Percentiles rank a stretch among this genome's conserved stretches.
These are phyloP conservation scores for Labrus mixtus DNA, from an alignment of 2,113 vertebrate genomes.

Conservation along the genomic window DNA sequence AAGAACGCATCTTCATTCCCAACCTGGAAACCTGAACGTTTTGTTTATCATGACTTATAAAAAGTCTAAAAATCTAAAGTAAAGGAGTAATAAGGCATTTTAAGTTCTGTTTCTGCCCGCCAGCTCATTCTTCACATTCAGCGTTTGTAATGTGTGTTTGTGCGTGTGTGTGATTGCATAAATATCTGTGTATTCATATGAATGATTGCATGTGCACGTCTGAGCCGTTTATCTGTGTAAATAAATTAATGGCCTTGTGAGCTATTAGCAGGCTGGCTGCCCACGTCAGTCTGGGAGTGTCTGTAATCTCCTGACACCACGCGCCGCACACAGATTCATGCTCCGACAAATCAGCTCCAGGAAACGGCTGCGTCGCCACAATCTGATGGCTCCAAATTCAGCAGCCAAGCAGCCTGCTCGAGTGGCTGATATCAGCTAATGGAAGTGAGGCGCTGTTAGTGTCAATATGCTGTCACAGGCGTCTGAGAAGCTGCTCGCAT, in stretches of 20 bases:
- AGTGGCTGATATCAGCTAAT: slow-evolving; percentile 78
- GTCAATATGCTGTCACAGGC: slow-evolving; percentile 66
- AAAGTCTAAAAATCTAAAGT: neutral
- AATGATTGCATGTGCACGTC: slow-evolving; percentile 22
- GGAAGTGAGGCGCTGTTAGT: slow-evolving; percentile 69
- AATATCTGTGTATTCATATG: slow-evolving; percentile 20
- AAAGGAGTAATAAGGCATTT: too few relatives aligned
- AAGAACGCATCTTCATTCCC: neutral
- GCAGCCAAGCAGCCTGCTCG: slow-evolving; percentile 52
- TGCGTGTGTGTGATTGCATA: neutral
- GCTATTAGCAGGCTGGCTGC: slow-evolving; percentile 64
- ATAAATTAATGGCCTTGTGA: slow-evolving; percentile 54
- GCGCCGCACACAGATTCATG: slow-evolving; percentile 53
- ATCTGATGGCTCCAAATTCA: slow-evolving; percentile 70
- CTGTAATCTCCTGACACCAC: slow-evolving; percentile 55
- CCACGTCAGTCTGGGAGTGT: slow-evolving; percentile 53
- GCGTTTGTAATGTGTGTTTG: neutral
- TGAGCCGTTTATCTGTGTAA: slow-evolving; percentile 53
- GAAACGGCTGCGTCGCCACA: slow-evolving; percentile 60
- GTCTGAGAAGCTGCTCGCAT: slow-evolving; percentile 60
- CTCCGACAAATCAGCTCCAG: slow-evolving; percentile 60
- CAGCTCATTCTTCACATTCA: slow-evolving; percentile 2
- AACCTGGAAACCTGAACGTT: neutral
- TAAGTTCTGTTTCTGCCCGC: neutral
- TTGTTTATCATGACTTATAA: neutral